These are phyloP conservation scores for Drosophila ambigua DNA, from an alignment of 1,140 invertebrate species.

Conservation along the genomic window DNA sequence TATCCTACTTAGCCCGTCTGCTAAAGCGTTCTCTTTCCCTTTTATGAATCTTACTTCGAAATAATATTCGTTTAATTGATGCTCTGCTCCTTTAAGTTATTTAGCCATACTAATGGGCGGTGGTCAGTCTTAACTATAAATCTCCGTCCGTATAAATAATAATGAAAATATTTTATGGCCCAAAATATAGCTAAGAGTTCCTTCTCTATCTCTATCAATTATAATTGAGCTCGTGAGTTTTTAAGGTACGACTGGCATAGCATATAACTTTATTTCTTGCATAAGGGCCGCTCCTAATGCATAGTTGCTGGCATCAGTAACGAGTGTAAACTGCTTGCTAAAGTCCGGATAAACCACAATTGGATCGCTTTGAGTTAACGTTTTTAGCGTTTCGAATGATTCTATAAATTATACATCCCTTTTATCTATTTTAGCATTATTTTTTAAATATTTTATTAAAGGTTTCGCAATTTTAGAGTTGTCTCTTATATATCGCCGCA, in stretches of 20 bases:
- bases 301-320: conserved; percentile 33
- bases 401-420: too few species aligned
- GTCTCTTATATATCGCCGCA: too few species aligned
- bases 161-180: conserved; percentile 23
- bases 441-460: too few species aligned
- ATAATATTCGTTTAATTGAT: conserved; percentile 28
- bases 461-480: too few species aligned
- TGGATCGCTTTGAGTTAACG: conserved; percentile 1
- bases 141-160: conserved; percentile 24
- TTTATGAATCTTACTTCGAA: conserved; percentile 23
- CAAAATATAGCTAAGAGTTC: conserved; percentile 29
- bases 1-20: conserved; percentile 11
- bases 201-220: conserved; percentile 20
- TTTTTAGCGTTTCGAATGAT: conserved; percentile 8
- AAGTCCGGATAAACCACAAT: conserved; percentile 22
- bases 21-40: conserved; percentile 7
- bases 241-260: too few species aligned
- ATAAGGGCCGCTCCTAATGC: conserved; percentile 24
- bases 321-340: conserved; percentile 18
- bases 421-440: too few species aligned
- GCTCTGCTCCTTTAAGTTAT: conserved; percentile 31
- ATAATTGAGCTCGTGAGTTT: conserved; percentile 30
- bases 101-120: conserved; percentile 22
- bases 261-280: too few species aligned
- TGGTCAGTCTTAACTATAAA: conserved; percentile 12